Evolutionary conservation across 2,888 invertebrate species (phyloP), one percentile per base, ranked within the genome.

Genomic region (Dynastes maya): DNA sequence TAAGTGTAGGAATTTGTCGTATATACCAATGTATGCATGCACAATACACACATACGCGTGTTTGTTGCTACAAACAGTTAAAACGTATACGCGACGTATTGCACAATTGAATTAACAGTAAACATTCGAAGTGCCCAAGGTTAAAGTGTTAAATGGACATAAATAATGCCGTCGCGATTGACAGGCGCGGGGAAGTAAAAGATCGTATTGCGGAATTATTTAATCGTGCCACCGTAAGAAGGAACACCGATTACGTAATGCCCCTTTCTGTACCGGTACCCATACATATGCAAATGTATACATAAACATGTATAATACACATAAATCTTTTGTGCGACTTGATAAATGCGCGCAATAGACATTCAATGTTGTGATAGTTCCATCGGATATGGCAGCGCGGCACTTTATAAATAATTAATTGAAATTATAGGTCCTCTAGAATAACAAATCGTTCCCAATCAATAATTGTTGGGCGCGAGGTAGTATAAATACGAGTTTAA

Each of bases 321-420:
- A 61, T 74, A 74, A 74, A 74, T 63, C 61, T 74, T 61, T 11
- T 22, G 40, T 45, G n/a, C 61, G 45, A 49, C 22, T 63, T 45
- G 72, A 61, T 74, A 61, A 40, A 61, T 74, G 72, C 27, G 45
- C 61, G 63, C 45, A 27, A 61, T 63, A 74, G 61, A 74, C 45
- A 74, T 45, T 61, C 61, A 37, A 27, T 61, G 72, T 61, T 74
- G 61, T 61, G 72, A 74, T 74, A 61, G 72, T 61, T 74, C 22
- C 61, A 61, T 74, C 72, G 72, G 72, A 74, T 74, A 74, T 74
- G 49, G 61, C 45, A 27, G 27, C 5, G 45, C 72, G 72, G 45
- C 61, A 27, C 72, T 61, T 74, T 74, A 74, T 74, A 74, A 74
- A 74, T 74, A 74, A 74, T 61, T 74, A 74, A 74, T 74, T 49